Evolutionary conservation across 1,140 invertebrate species (phyloP), one percentile per base, ranked within the genome.

Genomic region (Drosophila varians): DNA sequence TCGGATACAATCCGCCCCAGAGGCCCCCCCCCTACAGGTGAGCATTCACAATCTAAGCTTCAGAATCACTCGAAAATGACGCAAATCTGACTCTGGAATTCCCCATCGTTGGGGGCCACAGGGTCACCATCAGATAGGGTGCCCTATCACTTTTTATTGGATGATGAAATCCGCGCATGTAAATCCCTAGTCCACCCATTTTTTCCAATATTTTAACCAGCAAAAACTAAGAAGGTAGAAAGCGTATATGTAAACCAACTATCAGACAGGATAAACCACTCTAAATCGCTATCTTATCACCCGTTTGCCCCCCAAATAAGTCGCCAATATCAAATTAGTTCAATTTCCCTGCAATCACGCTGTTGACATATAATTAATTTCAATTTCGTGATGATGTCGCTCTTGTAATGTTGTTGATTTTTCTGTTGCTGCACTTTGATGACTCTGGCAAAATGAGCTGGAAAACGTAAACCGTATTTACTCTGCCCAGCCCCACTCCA

Each of bases 291-390:
- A 66, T 66, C 61, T 53, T 25, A 45, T 60, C 45, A 62, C 21
- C 21, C 43, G 46, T 23, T 47, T 46, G 7, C n/a, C 26, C 28
- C 31, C 14, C 1, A 18, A 31, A 34, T 28, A 52, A 72, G 31
- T 53, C 36, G 31, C 12, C 36, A 21, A 25, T 47, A 56, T 66
- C 62, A 43, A 66, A 66, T 66, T 66, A 66, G 62, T 66, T 66
- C 43, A 53, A 66, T 66, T 66, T 66, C 60, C 25, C 62, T 43
- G 62, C 64, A 66, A 66, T 66, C 62, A 64, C 61, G 45, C 51
- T 74, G 70, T 74, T 74, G 70, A 74, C 70, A 74, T 73, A 74
- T 74, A 74, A 74, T 74, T 74, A 74, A 74, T 74, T 74, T 56
- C 51, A 49, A 56, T 62, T 72, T 71, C 68, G 53, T 61, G 69